Base-by-base conservation (phyloP, 2,113 vertebrate genomes). In the Cisticola juncidis region DNA sequence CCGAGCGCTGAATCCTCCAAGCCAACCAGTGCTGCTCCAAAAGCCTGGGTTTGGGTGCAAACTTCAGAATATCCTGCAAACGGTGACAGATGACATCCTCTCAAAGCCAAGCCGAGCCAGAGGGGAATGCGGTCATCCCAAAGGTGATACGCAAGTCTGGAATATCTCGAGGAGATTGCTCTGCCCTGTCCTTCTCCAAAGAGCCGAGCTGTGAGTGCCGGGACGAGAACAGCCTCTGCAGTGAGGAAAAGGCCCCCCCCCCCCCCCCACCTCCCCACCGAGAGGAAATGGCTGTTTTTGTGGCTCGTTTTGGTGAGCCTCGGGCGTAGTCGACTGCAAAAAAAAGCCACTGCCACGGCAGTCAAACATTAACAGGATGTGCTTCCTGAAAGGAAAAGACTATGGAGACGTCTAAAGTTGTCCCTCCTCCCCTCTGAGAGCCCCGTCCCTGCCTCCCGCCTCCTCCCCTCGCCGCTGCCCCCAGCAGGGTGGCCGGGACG, bases 331-430 rank as follows among this genome's bases (percentile, higher is more conserved):
- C 98, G 95, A 88, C 95, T 97, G 97, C 97, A 98, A 98, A 98
- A 98, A 65, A 62, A 56, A 97, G 95, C 97, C 97, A 85, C 95
- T 97, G 96, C 97, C 72, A 66, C 97, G 14, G 95, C 98, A 96
- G 97, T 98, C 98, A 94, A 98, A 98, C 98, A 98, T 98, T 97
- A 98, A 99, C 99, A 99, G 99, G 99, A 99, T 99, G 98, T 98
- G 98, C 98, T 99, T 99, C 99, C 99, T 99, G 98, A 98, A 98
- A 99, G 99, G 98, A 99, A 99, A 98, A 98, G 98, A 85, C 84
- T 94, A 87, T 93, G 94, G 95, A 97, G 97, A 94, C 94, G 95
- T 98, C 82, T 89, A 74, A 98, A 98, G 98, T 98, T 96, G 97
- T 95, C 95, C 93, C 95, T 95, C 97, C 92, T 92, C 78, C 89